Conservation (phyloP, 2,797 vertebrate genomes). For the Gadopsis marmoratus region DNA sequence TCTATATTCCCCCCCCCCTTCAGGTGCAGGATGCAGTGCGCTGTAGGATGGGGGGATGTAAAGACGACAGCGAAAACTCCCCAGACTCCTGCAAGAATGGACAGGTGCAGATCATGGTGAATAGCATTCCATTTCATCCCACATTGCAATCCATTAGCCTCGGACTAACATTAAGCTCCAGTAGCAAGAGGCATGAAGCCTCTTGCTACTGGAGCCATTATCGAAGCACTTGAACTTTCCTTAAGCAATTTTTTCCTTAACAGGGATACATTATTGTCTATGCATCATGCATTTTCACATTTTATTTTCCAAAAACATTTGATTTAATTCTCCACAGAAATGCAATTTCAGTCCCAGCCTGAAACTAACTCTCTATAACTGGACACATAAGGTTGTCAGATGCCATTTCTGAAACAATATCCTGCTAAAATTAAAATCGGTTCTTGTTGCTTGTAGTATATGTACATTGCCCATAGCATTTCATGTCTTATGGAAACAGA, state of each 20-base stretch:
- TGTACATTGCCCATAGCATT: neutral
- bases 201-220: too few species aligned
- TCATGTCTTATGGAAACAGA: constrained; percentile 22
- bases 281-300: constrained; percentile 33
- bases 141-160: constrained; percentile 48
- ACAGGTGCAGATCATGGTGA: constrained; percentile 99
- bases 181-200: constrained; percentile 40
- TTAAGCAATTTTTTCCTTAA: constrained; percentile 19
- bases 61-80: constrained; percentile 98
- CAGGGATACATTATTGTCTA: constrained; percentile 29
- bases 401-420: neutral
- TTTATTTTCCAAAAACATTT: constrained; percentile 5
- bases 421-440: neutral
- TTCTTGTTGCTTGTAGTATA: neutral
- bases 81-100: constrained; percentile 99
- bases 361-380: constrained; percentile 18
- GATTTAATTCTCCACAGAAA: constrained; percentile 8
- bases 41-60: constrained; percentile 96
- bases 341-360: constrained; percentile 5
- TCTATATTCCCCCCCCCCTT: constrained; percentile 12
- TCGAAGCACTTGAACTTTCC: constrained; percentile 20
- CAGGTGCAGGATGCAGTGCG: constrained; percentile 99
- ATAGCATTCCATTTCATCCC: constrained; percentile 88
- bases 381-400: neutral
- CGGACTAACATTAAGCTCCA: constrained; percentile 17